These are phyloP conservation scores for Chloroceryle amazona DNA, from an alignment of 2,797 vertebrate species.

Conservation along the genomic window DNA sequence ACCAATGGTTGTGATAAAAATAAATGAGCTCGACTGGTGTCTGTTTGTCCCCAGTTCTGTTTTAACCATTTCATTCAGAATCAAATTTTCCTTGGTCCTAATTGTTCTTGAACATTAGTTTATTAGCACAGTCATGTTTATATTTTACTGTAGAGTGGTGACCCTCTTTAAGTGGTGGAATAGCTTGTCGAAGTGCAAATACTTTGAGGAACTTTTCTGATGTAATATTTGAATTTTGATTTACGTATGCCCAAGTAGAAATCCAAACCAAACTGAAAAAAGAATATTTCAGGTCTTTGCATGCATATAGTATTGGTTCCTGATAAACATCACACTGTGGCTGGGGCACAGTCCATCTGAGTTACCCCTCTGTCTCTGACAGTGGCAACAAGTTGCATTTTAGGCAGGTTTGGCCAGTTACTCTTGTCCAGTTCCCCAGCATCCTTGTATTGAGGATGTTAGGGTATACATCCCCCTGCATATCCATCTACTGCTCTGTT, in stretches of 20 bases:
- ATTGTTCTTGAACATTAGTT: background rate
- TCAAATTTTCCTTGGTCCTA: background rate
- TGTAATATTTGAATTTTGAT: background rate
- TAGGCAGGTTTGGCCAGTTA: background rate
- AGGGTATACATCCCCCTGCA: background rate
- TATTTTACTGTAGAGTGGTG: background rate
- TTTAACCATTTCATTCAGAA: background rate
- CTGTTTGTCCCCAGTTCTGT: background rate
- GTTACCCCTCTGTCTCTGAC: background rate
- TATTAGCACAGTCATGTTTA: background rate
- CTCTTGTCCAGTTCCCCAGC: background rate
- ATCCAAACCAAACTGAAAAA: background rate
- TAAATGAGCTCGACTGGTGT: background rate
- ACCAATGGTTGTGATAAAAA: background rate
- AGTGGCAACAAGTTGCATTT: background rate
- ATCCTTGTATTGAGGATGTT: background rate
- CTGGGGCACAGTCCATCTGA: background rate
- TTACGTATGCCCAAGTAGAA: background rate
- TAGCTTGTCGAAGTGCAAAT: background rate
- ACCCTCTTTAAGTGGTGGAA: background rate
- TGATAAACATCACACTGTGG: background rate
- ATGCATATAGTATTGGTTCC: rapidly evolving
- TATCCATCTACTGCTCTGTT: background rate
- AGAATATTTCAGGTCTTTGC: background rate
- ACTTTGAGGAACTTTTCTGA: background rate